Conservation (phyloP, 2,888 invertebrate genomes). For the Aethes cnicana region DNA sequence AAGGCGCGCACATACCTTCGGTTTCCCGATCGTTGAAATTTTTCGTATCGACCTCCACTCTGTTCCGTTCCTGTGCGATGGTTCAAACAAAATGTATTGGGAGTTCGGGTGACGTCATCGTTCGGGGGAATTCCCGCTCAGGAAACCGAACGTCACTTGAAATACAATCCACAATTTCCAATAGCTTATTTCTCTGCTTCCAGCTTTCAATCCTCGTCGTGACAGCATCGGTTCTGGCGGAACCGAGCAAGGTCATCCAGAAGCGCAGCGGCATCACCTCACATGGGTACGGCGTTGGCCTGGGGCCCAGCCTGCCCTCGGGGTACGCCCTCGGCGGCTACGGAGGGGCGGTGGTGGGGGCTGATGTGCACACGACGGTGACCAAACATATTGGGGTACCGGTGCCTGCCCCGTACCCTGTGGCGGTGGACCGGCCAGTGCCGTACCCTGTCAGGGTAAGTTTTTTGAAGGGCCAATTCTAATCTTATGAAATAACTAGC, state of each 20-base stretch:
- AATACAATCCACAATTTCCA: not conserved
- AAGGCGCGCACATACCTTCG: too few relatives aligned
- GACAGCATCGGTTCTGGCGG: constrained; percentile 65
- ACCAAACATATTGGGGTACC: constrained; percentile 77
- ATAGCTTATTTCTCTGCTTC: constrained; percentile 35
- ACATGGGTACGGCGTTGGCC: constrained; percentile 34
- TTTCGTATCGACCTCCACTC: too few relatives aligned
- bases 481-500: too few relatives aligned
- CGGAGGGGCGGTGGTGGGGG: constrained; percentile 59
- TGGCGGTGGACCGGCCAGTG: constrained; percentile 73
- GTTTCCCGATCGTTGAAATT: too few relatives aligned
- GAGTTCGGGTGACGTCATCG: too few relatives aligned
- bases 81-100: too few relatives aligned
- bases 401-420: constrained; percentile 75
- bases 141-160: too few relatives aligned
- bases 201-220: constrained; percentile 64
- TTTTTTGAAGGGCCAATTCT: too few relatives aligned
- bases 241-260: constrained; percentile 71
- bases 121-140: too few relatives aligned
- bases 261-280: constrained; percentile 67
- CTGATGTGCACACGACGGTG: constrained; percentile 75
- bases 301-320: constrained; percentile 33
- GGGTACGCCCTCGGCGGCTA: constrained; percentile 39
- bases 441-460: constrained; percentile 70
- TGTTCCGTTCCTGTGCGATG: too few relatives aligned